Base-by-base conservation (phyloP, 2,888 invertebrate genomes). In the Acronicta psi region DNA sequence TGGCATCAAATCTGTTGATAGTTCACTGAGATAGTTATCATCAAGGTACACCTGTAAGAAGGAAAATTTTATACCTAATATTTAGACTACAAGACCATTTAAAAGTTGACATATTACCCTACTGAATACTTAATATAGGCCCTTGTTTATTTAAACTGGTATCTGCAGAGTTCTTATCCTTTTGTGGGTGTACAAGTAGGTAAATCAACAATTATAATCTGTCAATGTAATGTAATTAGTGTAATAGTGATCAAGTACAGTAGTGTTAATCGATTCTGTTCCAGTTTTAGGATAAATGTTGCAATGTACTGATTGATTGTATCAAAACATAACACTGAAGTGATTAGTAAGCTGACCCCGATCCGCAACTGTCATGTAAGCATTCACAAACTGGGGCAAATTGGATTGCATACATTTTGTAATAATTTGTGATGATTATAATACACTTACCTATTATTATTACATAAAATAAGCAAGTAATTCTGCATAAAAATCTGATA, bases 11-110 rank as follows among this genome's bases (percentile, higher is more conserved):
- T 94, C 92, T 29, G 90, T 83, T 34, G 95, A 92, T 31, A 96
- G 83, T 53, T 95, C 94, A 73, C 89, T 94, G 40, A 96, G 82
- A 18, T 94, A 92, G 81, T 96, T 96, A 75, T 96, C 92, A 69
- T 96, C 95, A 43, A 96, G 82, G 74, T 96, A 95, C 37, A 96
- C 85, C 96, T 96, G 85, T 79, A n/a, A n/a, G n/a, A n/a, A n/a
- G n/a, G n/a, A n/a, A n/a, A n/a, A 10, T 9, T 9, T 25, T 9
- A 1, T 7, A 9, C 7, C 7, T 10, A 25, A 23, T 23, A 7
- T 23, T 7, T 23, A 23, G 23, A 23, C 23, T 23, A 23, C 23
- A 23, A 23, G 6, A 25, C 25, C 9, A 8, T 9, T 9, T 11
- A 11, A 29, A 29, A 29, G 29, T 25, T 25, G 25, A 11, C 11